Evolutionary conservation across 2,888 invertebrate species (phyloP).

Genomic region (Odontomyia ornata): DNA sequence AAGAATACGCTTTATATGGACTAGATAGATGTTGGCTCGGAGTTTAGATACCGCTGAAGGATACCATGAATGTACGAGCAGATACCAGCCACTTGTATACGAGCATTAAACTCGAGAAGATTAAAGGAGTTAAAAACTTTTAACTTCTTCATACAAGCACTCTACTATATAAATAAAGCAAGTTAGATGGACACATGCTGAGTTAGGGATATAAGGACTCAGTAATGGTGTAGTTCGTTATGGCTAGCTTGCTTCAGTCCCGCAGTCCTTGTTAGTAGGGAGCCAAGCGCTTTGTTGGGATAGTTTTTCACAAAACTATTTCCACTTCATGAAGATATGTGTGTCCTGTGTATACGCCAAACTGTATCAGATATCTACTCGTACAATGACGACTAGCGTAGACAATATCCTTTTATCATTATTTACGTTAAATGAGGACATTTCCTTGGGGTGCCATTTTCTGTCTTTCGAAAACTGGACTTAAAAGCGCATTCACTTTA

Average conservation of each 20-base stretch:
- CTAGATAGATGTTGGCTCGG: neutral
- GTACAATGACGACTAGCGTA: constrained; percentile 1
- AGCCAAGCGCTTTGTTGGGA: neutral
- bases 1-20: neutral
- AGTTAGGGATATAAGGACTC: constrained; percentile 28
- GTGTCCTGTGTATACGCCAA: neutral
- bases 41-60: constrained; percentile 2
- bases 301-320: constrained; percentile 27
- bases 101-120: constrained; percentile 25
- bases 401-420: constrained; percentile 46
- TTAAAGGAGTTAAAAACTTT: constrained; percentile 42
- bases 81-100: constrained; percentile 4
- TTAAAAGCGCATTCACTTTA: constrained; percentile 39
- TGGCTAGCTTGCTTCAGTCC: neutral
- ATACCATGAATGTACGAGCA: constrained; percentile 1
- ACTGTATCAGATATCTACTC: neutral
- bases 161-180: constrained; percentile 36
- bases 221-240: neutral
- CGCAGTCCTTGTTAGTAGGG: neutral
- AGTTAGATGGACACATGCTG: constrained; percentile 34
- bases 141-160: constrained; percentile 41
- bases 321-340: constrained; percentile 14
- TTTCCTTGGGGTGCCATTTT: constrained; percentile 45
- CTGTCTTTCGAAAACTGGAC: constrained; percentile 44
- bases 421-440: constrained; percentile 47